A percentile compares a stretch with the other conserved stretches of the same genome.
These are phyloP conservation scores for Zaprionus taronus DNA, from an alignment of 1,140 invertebrate species.

Conservation along the genomic window DNA sequence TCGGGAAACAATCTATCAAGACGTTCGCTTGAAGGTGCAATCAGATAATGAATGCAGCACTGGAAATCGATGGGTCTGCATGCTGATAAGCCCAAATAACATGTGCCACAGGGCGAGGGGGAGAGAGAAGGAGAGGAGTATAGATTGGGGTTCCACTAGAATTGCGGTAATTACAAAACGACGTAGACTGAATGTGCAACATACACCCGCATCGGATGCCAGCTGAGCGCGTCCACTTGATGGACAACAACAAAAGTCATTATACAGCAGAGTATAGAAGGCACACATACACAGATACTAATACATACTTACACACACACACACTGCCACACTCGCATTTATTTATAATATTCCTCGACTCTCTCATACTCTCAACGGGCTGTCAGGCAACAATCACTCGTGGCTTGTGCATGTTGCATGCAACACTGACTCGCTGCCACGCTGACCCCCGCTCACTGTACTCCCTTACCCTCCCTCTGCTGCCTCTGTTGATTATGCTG, in stretches of 20 bases:
- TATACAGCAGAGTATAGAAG: conserved; percentile 25
- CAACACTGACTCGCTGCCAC: conserved; percentile 32
- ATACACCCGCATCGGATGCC: conserved; percentile 8
- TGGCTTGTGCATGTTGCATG: conserved; percentile 58
- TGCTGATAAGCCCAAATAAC: conserved; percentile 40
- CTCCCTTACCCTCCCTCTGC: neutral
- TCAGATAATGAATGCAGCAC: conserved; percentile 47
- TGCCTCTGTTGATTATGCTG: conserved; percentile 53
- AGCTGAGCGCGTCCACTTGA: conserved; percentile 31
- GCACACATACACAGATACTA: neutral
- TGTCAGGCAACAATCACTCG: conserved; percentile 60
- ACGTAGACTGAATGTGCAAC: conserved; percentile 1
- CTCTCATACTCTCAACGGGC: conserved; percentile 35
- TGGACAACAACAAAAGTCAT: conserved; percentile 21
- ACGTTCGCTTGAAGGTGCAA: conserved; percentile 11
- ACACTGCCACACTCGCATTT: neutral
- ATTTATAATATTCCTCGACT: conserved; percentile 20
- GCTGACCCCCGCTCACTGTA: neutral
- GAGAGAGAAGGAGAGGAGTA: neutral
- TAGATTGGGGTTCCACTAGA: conserved; percentile 17
- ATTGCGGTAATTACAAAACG: conserved; percentile 38
- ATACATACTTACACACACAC: neutral
- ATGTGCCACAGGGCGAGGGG: conserved; percentile 9
- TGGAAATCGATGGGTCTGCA: conserved; percentile 29
- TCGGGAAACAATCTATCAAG: conserved; percentile 53